These are phyloP conservation scores for Tiliqua scincoides DNA, from an alignment of 2,113 vertebrate species.

Conservation along the genomic window DNA sequence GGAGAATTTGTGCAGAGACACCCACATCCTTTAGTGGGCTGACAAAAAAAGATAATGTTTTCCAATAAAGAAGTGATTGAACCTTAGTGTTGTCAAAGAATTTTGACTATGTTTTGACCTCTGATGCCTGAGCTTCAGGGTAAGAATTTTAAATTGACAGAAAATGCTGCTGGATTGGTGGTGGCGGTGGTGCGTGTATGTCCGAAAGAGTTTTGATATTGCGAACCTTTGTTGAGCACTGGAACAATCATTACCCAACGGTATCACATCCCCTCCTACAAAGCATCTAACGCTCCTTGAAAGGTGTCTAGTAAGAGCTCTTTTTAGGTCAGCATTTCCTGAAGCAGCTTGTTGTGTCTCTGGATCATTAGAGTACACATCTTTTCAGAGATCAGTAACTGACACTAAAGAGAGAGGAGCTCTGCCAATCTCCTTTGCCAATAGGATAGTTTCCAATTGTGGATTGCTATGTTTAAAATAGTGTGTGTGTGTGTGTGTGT, in stretches of 20 bases:
- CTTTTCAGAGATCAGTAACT: conserved; percentile 43
- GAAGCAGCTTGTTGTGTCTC: conserved; percentile 34
- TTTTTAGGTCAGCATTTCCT: conserved; percentile 19
- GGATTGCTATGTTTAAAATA: conserved; percentile 32
- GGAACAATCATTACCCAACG: not conserved
- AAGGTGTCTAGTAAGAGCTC: not conserved
- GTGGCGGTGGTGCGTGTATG: not conserved
- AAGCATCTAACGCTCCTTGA: not conserved
- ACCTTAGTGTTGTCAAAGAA: not conserved
- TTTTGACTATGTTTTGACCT: not conserved
- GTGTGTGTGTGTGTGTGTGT: too few relatives aligned
- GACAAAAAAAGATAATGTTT: not conserved
- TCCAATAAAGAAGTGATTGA: not conserved
- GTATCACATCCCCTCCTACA: not conserved
- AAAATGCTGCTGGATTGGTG: not conserved
- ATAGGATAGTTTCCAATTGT: not conserved
- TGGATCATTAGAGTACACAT: conserved; percentile 32
- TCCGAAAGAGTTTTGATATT: not conserved
- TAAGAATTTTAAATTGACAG: conserved; percentile 12
- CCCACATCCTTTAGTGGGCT: not conserved
- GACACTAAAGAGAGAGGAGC: not conserved
- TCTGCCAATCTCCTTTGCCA: conserved; percentile 12
- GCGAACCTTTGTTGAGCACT: not conserved
- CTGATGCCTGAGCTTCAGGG: not conserved
- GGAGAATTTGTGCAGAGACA: too few relatives aligned